A percentile compares a stretch with the other conserved stretches of the same genome.
These are phyloP conservation scores for Tauraco erythrolophus DNA, from an alignment of 2,113 vertebrate genomes.

Conservation along the genomic window DNA sequence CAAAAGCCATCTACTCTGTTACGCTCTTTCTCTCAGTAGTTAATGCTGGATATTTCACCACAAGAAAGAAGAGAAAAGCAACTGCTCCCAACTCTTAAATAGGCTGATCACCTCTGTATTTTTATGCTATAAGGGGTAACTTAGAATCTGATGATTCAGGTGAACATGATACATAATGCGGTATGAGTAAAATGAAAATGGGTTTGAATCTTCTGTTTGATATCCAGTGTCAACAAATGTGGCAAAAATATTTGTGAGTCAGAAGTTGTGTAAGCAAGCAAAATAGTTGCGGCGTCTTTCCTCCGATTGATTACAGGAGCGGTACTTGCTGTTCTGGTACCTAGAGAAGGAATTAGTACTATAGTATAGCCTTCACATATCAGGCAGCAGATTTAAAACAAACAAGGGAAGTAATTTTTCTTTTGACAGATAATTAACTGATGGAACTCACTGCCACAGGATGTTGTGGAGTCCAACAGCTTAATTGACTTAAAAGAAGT, in stretches of 20 bases:
- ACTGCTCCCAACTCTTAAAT: not conserved
- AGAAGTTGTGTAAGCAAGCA: not conserved
- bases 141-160: not conserved
- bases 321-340: not conserved
- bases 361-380: not conserved
- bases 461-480: not conserved
- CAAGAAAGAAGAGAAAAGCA: not conserved
- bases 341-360: not conserved
- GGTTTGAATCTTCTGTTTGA: not conserved
- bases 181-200: not conserved
- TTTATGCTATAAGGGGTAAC: not conserved
- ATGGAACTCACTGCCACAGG: not conserved
- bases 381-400: not conserved
- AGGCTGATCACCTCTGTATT: not conserved
- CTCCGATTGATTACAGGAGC: not conserved
- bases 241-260: not conserved
- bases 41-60: not conserved
- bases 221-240: not conserved
- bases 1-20: not conserved
- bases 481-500: not conserved
- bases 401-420: not conserved
- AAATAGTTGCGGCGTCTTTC: not conserved
- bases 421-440: not conserved
- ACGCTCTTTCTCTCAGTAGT: not conserved
- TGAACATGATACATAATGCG: not conserved